These are phyloP conservation scores for Julus scandinavius DNA, from an alignment of 2,888 invertebrate genomes.

Conservation along the genomic window DNA sequence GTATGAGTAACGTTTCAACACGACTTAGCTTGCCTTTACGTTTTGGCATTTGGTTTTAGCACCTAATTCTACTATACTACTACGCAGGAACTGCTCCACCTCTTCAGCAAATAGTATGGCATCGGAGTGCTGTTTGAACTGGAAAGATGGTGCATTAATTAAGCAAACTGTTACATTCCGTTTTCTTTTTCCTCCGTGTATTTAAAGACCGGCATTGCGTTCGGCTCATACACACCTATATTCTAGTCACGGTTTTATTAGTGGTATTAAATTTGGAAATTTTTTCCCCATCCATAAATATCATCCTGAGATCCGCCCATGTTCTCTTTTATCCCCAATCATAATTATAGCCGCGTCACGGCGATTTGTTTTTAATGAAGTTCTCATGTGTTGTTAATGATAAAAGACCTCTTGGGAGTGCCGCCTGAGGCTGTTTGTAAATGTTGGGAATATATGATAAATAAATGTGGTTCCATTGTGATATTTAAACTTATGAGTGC, in stretches of 20 bases:
- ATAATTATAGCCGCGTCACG: neutral
- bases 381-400: neutral
- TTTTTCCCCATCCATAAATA: neutral
- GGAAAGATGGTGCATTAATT: slow-evolving; percentile 34
- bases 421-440: neutral
- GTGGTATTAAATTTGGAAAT: slow-evolving; percentile 2
- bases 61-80: neutral
- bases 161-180: slow-evolving; percentile 2
- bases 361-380: neutral
- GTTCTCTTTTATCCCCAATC: neutral
- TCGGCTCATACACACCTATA: neutral
- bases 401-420: neutral
- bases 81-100: neutral
- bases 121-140: slow-evolving; percentile 15
- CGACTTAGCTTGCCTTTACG: neutral
- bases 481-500: neutral
- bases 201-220: neutral
- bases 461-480: slow-evolving; percentile 9
- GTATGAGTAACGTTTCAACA: neutral
- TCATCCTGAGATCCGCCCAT: neutral
- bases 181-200: neutral
- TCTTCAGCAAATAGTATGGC: neutral
- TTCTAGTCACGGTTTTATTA: slow-evolving; percentile 11
- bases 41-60: slow-evolving; percentile 4
- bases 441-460: neutral